Conservation (phyloP, 2,113 vertebrate species). For the Aviceda subcristata region DNA sequence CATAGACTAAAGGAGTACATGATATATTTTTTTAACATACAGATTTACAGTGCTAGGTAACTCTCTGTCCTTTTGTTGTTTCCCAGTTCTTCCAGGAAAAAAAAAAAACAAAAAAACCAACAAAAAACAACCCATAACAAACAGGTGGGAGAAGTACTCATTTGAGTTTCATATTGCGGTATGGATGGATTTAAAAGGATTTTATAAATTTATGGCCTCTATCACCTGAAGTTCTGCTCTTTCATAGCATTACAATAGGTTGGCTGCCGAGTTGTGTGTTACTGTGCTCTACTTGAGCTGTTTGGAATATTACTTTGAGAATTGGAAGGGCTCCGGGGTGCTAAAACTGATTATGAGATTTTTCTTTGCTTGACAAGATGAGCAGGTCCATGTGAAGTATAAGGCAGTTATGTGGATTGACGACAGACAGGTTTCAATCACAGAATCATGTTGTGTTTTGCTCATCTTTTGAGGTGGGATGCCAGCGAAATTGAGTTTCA, state of each 20-base stretch:
- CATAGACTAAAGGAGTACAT: not conserved
- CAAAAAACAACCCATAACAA: not conserved
- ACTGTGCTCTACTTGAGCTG: slow-evolving; percentile 60
- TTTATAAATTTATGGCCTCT: slow-evolving; percentile 59
- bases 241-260: slow-evolving; percentile 41
- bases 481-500: slow-evolving; percentile 41
- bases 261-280: slow-evolving; percentile 10
- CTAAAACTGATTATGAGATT: slow-evolving; percentile 80
- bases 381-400: slow-evolving; percentile 68
- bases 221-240: slow-evolving; percentile 24
- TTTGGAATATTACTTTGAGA: slow-evolving; percentile 78
- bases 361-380: slow-evolving; percentile 79
- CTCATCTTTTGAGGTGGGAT: slow-evolving; percentile 42
- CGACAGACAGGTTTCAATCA: slow-evolving; percentile 53
- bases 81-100: not conserved
- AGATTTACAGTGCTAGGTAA: not conserved
- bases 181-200: slow-evolving; percentile 39
- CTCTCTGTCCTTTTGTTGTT: slow-evolving; percentile 10
- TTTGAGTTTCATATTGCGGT: slow-evolving; percentile 35
- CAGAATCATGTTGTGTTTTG: slow-evolving; percentile 23
- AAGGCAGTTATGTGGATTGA: slow-evolving; percentile 47
- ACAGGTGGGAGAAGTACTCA: not conserved
- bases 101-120: not conserved
- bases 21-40: not conserved
- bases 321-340: slow-evolving; percentile 64